Percentiles rank a stretch among this genome's conserved stretches.
These are phyloP conservation scores for Ispidina lecontei DNA, from an alignment of 2,797 vertebrate genomes.

Conservation along the genomic window DNA sequence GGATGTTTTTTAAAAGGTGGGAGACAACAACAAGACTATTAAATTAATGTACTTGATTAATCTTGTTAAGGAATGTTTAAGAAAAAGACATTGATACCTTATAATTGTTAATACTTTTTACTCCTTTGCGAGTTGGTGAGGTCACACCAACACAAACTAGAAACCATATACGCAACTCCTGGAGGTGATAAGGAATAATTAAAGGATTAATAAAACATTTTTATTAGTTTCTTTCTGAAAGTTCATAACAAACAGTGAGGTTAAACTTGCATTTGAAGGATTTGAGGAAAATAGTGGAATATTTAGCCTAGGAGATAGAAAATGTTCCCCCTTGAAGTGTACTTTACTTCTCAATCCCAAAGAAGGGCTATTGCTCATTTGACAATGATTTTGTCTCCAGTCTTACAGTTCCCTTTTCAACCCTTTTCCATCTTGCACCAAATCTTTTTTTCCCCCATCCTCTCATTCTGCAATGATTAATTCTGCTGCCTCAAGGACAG, in stretches of 20 bases:
- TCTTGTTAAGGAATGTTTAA: neutral
- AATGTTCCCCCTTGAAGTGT: accelerated
- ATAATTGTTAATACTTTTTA: neutral
- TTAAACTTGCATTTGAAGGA: neutral
- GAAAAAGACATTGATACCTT: neutral
- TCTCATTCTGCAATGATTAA: neutral
- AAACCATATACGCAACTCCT: neutral
- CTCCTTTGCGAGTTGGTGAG: neutral
- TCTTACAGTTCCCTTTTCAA: neutral
- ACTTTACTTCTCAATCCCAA: neutral
- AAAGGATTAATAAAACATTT: neutral
- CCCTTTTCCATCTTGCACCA: neutral
- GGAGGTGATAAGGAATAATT: neutral
- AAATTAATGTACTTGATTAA: neutral
- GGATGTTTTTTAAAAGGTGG: neutral
- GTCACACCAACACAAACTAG: neutral
- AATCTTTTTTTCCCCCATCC: neutral
- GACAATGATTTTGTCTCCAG: neutral
- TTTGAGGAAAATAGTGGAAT: neutral
- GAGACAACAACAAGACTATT: neutral
- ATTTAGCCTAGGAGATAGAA: neutral
- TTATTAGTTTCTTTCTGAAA: neutral
- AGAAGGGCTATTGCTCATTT: neutral
- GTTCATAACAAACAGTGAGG: neutral
- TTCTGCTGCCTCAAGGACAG: neutral